Evolutionary conservation across 1,140 invertebrate genomes (phyloP).

Genomic region (Campoletis sonorensis): DNA sequence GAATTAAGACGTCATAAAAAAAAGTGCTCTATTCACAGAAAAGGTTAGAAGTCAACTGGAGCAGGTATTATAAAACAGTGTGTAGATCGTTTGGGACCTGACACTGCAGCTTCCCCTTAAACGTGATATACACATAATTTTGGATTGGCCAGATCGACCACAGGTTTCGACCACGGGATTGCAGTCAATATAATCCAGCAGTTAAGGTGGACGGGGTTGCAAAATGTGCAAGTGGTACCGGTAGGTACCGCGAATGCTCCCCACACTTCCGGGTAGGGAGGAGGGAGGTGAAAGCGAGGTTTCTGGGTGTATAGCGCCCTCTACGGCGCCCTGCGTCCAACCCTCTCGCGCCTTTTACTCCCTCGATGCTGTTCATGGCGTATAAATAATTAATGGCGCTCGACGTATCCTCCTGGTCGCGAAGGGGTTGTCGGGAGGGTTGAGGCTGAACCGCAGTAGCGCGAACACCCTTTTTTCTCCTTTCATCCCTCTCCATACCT

Average conservation of each 20-base stretch:
- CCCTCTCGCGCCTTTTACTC: background rate
- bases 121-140: conserved; percentile 41
- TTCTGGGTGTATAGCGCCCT: background rate
- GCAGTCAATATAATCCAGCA: conserved; percentile 39
- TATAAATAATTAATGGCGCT: conserved; percentile 44
- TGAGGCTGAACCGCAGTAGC: conserved; percentile 35
- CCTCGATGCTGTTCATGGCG: conserved; percentile 41
- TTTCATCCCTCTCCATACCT: background rate
- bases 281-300: background rate
- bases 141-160: conserved; percentile 42
- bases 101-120: background rate
- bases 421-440: background rate
- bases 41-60: background rate
- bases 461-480: conserved; percentile 24
- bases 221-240: conserved; percentile 3
- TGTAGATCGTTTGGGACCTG: background rate
- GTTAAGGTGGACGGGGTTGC: background rate
- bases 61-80: conserved; percentile 25
- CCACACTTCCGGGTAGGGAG: background rate
- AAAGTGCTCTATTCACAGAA: background rate
- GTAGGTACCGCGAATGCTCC: background rate
- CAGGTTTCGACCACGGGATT: conserved; percentile 43
- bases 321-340: background rate
- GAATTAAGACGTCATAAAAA: too few species aligned
- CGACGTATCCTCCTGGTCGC: conserved; percentile 41